Base-by-base conservation (phyloP, 1,140 invertebrate genomes). In the Temnothorax longispinosus region DNA sequence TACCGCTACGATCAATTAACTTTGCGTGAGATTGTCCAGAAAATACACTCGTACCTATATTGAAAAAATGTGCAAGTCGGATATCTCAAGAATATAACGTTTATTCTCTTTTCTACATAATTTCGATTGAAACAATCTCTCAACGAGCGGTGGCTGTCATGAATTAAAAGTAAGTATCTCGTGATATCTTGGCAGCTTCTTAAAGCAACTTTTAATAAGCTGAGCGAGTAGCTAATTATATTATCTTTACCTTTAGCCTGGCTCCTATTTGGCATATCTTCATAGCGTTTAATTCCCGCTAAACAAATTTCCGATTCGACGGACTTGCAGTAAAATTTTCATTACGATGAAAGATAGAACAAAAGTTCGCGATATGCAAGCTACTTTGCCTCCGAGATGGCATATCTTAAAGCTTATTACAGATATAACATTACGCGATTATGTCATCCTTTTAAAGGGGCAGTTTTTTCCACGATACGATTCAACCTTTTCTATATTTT, bases 141-240 rank as follows among this genome's bases (percentile, higher is more conserved):
- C 69, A 47, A 27, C 69, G 41, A n/a, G 27, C 18, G 27, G 41
- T 56, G 27, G 13, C 44, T 13, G 32, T 50, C 18, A 74, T 38
- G 69, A 84, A 84, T 74, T 75, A 72, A 75, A 75, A 84, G 54
- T 58, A 82, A 72, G 54, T 50, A 84, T 84, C 69, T 84, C 69
- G 47, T n/a, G 41, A 81, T 84, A 32, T 50, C 54, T 82, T 58
- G 67, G 27, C 78, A 81, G 67, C 67, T 84, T 84, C 69, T 84
- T 74, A 84, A 75, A 54, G 62, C 56, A 75, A 84, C 54, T 84
- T 84, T 84, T 75, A 84, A 84, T 84, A 84, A 74, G 80, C 54
- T 62, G 18, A 32, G 58, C 41, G 69, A 47, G 11, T 38, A 75
- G 69, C 80, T 84, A 84, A 84, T 84, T 84, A 75, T 75, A 84